Base-by-base conservation (phyloP, 2,888 invertebrate species). In the Dicyrtoma fusca region DNA sequence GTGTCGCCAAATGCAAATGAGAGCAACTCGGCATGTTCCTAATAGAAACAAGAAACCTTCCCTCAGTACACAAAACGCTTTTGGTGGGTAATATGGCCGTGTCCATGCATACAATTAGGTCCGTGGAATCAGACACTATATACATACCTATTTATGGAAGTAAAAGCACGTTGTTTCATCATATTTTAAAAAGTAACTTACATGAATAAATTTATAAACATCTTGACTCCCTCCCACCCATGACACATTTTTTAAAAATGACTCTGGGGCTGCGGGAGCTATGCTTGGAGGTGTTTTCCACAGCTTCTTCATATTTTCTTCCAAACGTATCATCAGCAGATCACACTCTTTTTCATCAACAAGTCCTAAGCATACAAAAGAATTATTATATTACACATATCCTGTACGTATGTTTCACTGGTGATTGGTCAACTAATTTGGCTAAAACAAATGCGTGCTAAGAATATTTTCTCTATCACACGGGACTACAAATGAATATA, bases 311-410 rank as follows among this genome's bases (percentile, higher is more conserved):
- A 88, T 85, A 76, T 86, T 86, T 49, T 86, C 86, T 69, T 88
- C 87, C 14, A 88, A 84, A 0, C 87, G 86, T 72, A 83, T 82
- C 63, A 86, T 83, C 1, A 88, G 81, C 47, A 87, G 82, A 2
- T 82, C 83, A 73, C 86, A 86, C 74, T 88, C 89, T 81, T 85
- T 84, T 80, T 88, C 88, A 75, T 88, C 88, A 0, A 89, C 82
- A 73, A 88, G 86, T 3, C 88, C 87, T 84, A 11, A 42, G 49
- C 10, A 25, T n/a, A 57, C n/a, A 66, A 66, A 53, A 45, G 5
- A 13, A 57, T 14, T 26, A 17, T 10, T 21, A 14, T 19, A 26
- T 47, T 23, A 53, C 61, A 53, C 26, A 51, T 45, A 26, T 42
- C n/a, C n/a, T n/a, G n/a, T n/a, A n/a, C n/a, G n/a, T n/a, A n/a